Base-by-base conservation (phyloP, 2,113 vertebrate genomes). In the Ceuthmochares aereus region DNA sequence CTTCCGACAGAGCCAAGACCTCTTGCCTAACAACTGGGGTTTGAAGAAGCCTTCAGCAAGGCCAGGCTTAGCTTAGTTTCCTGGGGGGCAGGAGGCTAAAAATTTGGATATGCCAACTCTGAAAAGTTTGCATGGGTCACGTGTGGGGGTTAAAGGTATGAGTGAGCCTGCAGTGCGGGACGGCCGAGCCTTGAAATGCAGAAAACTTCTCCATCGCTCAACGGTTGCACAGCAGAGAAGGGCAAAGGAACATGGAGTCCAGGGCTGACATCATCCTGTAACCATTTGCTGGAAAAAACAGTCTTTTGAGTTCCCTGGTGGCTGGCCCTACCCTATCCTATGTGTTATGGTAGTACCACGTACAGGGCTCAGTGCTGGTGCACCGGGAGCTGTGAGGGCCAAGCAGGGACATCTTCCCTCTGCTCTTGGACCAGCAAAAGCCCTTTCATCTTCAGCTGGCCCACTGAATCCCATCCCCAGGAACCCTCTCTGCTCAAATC, bases 371-470 rank as follows among this genome's bases (percentile, higher is more conserved):
- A 5, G 54, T 7, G 21, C 52, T 8, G 2, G 37, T 14, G 9
- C 63, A 30, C 15, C 22, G 45, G 23, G 42, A 81, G 12, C n/a
- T 81, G 45, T 0, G 0, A 81, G 45, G 32, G 16, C 51, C 55
- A 40, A 72, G 68, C 54, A 89, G 47, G 51, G 34, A 29, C 47
- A 32, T 15, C 27, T 74, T 64, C 77, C 49, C 32, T 37, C 7
- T 59, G 42, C 22, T 59, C n/a, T 75, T 17, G 10, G 32, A 19
- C 0, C 1, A 64, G 26, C 5, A 43, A 56, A 14, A 0, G 0
- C 14, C 12, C 6, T 56, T 62, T 73, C 16, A 27, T 47, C 47
- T 72, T 22, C 32, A 56, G 36, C 32, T 63, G 34, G 15, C 18
- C 56, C 27, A 43, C 15, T 76, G 60, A 52, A 47, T 14, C 37